These are phyloP conservation scores for Zenarchopterus dispar DNA, from an alignment of 2,797 vertebrate species.

Conservation along the genomic window DNA sequence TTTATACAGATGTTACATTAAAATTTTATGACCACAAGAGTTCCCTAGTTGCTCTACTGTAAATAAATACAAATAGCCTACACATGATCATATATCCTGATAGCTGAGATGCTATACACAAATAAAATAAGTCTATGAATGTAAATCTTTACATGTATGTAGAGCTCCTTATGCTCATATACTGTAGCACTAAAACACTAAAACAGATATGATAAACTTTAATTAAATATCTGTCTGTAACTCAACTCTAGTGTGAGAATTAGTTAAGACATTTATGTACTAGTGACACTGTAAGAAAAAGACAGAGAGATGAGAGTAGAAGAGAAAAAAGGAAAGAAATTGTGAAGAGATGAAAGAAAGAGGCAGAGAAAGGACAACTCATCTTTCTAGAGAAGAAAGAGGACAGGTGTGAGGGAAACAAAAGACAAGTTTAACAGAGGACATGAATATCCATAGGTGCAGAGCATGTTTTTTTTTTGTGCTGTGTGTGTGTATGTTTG, in stretches of 20 bases:
- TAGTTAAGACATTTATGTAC: slow-evolving; percentile 44
- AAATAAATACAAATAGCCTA: slow-evolving; percentile 3
- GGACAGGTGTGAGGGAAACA: slow-evolving; percentile 44
- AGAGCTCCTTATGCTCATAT: neutral
- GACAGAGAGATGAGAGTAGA: slow-evolving; percentile 34
- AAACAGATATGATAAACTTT: neutral
- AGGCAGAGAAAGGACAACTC: slow-evolving; percentile 46
- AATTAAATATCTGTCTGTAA: slow-evolving; percentile 18
- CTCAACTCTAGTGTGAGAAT: slow-evolving; percentile 32
- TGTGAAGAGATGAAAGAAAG: slow-evolving; percentile 27
- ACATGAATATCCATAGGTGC: slow-evolving; percentile 55
- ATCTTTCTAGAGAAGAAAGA: slow-evolving; percentile 58
- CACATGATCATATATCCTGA: slow-evolving; percentile 5
- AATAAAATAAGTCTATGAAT: slow-evolving; percentile 2
- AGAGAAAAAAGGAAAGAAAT: slow-evolving; percentile 34
- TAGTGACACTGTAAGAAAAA: slow-evolving; percentile 57
- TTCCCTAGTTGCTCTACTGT: slow-evolving; percentile 11
- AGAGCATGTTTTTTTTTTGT: slow-evolving; percentile 8
- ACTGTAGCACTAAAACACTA: slow-evolving; percentile 1
- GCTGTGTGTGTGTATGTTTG: too few species aligned
- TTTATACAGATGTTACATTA: neutral
- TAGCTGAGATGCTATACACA: neutral
- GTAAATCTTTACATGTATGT: neutral
- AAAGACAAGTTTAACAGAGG: slow-evolving; percentile 68
- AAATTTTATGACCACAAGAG: slow-evolving; percentile 5